These are phyloP conservation scores for Leguminivora glycinivorella DNA, from an alignment of 1,140 invertebrate species.

Conservation along the genomic window DNA sequence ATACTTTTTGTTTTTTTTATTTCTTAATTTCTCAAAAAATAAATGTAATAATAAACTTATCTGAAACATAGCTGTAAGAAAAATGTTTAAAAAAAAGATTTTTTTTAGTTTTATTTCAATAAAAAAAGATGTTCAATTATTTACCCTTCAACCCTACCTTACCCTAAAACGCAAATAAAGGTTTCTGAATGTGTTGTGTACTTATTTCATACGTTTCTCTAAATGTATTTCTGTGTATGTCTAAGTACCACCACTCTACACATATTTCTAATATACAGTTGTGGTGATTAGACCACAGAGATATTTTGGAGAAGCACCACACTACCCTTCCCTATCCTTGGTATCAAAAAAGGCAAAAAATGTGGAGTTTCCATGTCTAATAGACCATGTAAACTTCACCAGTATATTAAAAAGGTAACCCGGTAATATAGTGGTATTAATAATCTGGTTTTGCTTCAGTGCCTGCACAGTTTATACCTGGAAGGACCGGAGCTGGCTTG, in stretches of 20 bases:
- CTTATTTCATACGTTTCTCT: constrained; percentile 48
- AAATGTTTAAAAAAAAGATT: constrained; percentile 28
- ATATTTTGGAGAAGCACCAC: background rate
- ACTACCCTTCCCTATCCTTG: background rate
- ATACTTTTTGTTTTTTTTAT: constrained; percentile 37
- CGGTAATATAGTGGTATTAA: constrained; percentile 41
- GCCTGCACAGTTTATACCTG: constrained; percentile 70
- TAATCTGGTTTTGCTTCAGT: constrained; percentile 67
- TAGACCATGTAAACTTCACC: background rate
- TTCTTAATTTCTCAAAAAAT: constrained; percentile 35
- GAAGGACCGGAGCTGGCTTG: constrained; percentile 65
- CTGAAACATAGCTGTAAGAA: constrained; percentile 15
- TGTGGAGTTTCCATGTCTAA: constrained; percentile 9
- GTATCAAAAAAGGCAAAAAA: background rate
- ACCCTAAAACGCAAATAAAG: constrained; percentile 38
- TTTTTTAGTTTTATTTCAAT: constrained; percentile 38
- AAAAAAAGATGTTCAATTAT: constrained; percentile 41
- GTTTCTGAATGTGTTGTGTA: constrained; percentile 44
- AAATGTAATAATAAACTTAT: constrained; percentile 17
- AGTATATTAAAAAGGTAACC: background rate
- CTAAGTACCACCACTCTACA: background rate
- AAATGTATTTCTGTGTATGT: background rate
- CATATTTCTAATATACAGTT: background rate
- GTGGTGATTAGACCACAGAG: background rate
- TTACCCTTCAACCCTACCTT: constrained; percentile 23